phyloP scores from a whole-genome alignment of 2,113 vertebrate species.

The Xiphias gladius region DNA sequence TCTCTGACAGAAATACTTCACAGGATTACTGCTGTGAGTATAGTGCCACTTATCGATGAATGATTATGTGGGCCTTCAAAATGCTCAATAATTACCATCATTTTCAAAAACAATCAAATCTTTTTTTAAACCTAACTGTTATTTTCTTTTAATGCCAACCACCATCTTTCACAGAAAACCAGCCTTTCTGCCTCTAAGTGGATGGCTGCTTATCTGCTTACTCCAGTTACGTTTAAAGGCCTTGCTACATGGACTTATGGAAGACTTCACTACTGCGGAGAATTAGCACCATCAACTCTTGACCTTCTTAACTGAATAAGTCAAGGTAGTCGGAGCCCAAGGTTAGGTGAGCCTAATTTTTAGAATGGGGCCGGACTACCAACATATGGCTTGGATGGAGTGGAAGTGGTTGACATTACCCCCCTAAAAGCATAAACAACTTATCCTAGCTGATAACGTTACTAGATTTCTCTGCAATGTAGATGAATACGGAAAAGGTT shows the following conservation, averaged over 20 bases:
- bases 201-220: slow-evolving; percentile 61
- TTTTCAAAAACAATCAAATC: neutral
- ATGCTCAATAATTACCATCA: too few relatives aligned
- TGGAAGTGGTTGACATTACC: slow-evolving; percentile 33
- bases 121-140: neutral
- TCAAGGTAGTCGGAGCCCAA: slow-evolving; percentile 50
- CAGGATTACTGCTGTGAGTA: neutral
- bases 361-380: slow-evolving; percentile 31
- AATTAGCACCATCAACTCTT: slow-evolving; percentile 68
- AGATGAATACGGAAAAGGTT: slow-evolving; percentile 25
- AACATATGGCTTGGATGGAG: slow-evolving; percentile 67
- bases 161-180: neutral
- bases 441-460: slow-evolving; percentile 24
- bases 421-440: slow-evolving; percentile 60
- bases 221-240: slow-evolving; percentile 44
- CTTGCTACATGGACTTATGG: slow-evolving; percentile 49
- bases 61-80: too few relatives aligned
- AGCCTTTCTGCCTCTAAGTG: neutral
- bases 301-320: slow-evolving; percentile 69
- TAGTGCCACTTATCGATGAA: neutral
- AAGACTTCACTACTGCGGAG: slow-evolving; percentile 58
- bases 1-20: too few relatives aligned
- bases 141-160: neutral
- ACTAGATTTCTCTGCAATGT: slow-evolving; percentile 4
- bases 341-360: slow-evolving; percentile 52